These are phyloP conservation scores for Saxidomus purpurata DNA, from an alignment of 1,140 invertebrate genomes.

Conservation along the genomic window DNA sequence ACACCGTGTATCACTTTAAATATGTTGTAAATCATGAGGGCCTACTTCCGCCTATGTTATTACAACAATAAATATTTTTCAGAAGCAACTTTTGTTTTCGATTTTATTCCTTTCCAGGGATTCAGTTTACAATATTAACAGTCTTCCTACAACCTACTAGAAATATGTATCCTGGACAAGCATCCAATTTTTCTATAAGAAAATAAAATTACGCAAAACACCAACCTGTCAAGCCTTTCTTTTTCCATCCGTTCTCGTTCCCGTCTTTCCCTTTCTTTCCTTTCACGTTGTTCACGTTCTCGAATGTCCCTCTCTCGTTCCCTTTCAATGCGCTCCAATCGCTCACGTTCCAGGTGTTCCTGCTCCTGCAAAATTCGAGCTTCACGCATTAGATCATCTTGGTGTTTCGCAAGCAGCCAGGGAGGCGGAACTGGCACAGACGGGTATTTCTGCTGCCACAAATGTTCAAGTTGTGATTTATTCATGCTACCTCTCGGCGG, in stretches of 20 bases:
- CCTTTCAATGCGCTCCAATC: slow-evolving; percentile 78
- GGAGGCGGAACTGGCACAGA: slow-evolving; percentile 82
- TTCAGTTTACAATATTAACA: too few relatives aligned
- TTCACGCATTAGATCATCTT: slow-evolving; percentile 83
- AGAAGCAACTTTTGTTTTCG: too few relatives aligned
- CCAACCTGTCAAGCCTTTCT: slow-evolving; percentile 75
- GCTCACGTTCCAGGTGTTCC: slow-evolving; percentile 82
- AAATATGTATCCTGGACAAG: too few relatives aligned
- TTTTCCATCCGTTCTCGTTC: slow-evolving; percentile 87
- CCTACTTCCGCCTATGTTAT: background rate
- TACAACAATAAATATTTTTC: too few relatives aligned
- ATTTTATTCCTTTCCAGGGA: too few relatives aligned
- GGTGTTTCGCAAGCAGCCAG: slow-evolving; percentile 82
- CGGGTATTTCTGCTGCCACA: slow-evolving; percentile 86
- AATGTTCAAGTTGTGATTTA: slow-evolving; percentile 82
- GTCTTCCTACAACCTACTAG: too few relatives aligned
- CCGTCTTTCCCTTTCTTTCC: slow-evolving; percentile 85
- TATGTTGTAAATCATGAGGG: background rate
- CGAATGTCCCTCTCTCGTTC: slow-evolving; percentile 68
- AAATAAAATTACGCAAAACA: too few relatives aligned
- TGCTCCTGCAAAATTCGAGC: slow-evolving; percentile 86
- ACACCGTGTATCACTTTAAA: background rate
- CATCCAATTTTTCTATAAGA: too few relatives aligned
- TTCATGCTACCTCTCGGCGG: slow-evolving; percentile 77
- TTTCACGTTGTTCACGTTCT: slow-evolving; percentile 83